phyloP scores from a whole-genome alignment of 64 coral and sea anemone species.

The Montipora sp. region DNA sequence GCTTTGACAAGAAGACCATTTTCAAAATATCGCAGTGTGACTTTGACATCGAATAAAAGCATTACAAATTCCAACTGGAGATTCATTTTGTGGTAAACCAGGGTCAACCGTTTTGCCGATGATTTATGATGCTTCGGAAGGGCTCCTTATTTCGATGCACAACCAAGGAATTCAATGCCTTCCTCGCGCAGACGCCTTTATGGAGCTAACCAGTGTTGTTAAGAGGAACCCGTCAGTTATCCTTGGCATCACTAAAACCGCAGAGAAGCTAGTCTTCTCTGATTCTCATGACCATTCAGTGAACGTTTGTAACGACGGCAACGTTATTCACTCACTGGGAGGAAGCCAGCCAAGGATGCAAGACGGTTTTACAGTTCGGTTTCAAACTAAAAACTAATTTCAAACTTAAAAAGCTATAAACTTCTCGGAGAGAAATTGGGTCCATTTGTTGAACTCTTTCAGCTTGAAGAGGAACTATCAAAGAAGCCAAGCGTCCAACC shows the following conservation, averaged over 20 bases:
- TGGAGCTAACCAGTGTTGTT: background rate
- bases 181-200: background rate
- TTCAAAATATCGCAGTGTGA: slow-evolving; percentile 30
- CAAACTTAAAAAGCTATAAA: slow-evolving; percentile 46
- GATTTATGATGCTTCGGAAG: slow-evolving; percentile 32
- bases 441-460: slow-evolving; percentile 40
- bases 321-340: background rate
- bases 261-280: slow-evolving; percentile 32
- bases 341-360: slow-evolving; percentile 36
- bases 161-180: slow-evolving; percentile 51
- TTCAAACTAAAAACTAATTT: slow-evolving; percentile 36
- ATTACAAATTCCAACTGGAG: slow-evolving; percentile 22
- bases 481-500: background rate
- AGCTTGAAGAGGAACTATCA: slow-evolving; percentile 32
- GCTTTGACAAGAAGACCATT: slow-evolving; percentile 52
- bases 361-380: slow-evolving; percentile 28
- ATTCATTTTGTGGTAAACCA: slow-evolving; percentile 15
- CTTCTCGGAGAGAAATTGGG: slow-evolving; percentile 24
- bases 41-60: slow-evolving; percentile 25
- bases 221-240: slow-evolving; percentile 27
- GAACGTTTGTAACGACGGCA: slow-evolving; percentile 8
- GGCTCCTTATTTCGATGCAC: slow-evolving; percentile 19
- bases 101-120: slow-evolving; percentile 24
- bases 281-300: slow-evolving; percentile 37
- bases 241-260: slow-evolving; percentile 40